Percentiles rank a stretch among this genome's conserved stretches.
phyloP scores from a whole-genome alignment of 1,140 invertebrate genomes.

The Cherax quadricarinatus region DNA sequence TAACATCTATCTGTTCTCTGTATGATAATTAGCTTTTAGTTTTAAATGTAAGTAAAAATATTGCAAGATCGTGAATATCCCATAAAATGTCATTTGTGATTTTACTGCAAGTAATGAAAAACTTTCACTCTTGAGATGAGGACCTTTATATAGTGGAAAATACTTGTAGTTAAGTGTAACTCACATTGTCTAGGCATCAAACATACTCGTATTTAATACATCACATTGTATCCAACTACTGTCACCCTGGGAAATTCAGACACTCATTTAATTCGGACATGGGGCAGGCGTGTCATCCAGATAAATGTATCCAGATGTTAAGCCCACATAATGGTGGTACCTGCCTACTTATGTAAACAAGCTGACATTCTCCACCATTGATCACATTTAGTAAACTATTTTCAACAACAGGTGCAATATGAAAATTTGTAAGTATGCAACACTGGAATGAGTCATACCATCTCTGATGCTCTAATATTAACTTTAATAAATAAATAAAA shows the following conservation, averaged over 20 bases:
- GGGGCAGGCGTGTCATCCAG: not conserved
- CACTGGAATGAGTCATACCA: not conserved
- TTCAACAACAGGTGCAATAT: not conserved
- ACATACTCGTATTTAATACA: slow-evolving; percentile 36
- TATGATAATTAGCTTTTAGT: too few relatives aligned
- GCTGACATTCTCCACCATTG: not conserved
- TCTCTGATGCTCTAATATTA: not conserved
- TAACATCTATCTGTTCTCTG: too few relatives aligned
- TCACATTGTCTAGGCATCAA: slow-evolving; percentile 31
- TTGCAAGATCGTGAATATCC: not conserved
- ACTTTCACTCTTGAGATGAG: not conserved
- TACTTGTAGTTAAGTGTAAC: slow-evolving; percentile 20
- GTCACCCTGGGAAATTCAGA: slow-evolving; percentile 19
- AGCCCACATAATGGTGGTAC: slow-evolving; percentile 1
- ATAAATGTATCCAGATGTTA: not conserved
- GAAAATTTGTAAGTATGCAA: slow-evolving; percentile 3
- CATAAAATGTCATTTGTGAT: not conserved
- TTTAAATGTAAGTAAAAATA: not conserved
- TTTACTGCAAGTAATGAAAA: not conserved
- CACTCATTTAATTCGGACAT: slow-evolving; percentile 36
- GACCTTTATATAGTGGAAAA: slow-evolving; percentile 8
- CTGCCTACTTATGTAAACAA: not conserved
- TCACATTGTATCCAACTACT: slow-evolving; percentile 30
- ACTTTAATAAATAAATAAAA: not conserved
- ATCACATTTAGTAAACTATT: not conserved